Percentiles rank a stretch among this genome's conserved stretches.
Evolutionary conservation across 2,113 vertebrate species (phyloP).

Genomic region (Anser cygnoides): DNA sequence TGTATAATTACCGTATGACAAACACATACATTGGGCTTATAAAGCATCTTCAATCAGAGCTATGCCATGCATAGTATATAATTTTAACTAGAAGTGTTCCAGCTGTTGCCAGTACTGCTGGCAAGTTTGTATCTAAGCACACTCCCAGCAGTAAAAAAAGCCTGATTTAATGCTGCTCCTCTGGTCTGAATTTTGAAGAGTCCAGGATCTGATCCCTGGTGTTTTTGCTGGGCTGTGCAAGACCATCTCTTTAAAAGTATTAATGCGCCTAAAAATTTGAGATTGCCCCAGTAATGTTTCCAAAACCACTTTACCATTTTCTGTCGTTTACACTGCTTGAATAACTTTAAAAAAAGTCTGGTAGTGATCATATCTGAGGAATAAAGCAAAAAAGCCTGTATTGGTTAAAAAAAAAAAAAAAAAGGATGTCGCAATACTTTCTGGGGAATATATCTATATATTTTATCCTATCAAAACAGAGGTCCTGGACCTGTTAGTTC

Average conservation of each 20-base stretch:
- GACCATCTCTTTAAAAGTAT: background rate
- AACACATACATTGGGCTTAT: constrained; percentile 32
- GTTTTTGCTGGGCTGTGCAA: background rate
- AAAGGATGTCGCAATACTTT: background rate
- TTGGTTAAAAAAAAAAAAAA: background rate
- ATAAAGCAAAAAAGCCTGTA: background rate
- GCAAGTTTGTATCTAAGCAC: constrained; percentile 2
- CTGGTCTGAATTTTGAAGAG: background rate
- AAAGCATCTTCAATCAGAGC: constrained; percentile 45
- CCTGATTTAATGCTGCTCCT: background rate
- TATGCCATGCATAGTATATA: background rate
- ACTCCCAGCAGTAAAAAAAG: background rate
- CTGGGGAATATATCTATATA: background rate
- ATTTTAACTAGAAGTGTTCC: constrained; percentile 48
- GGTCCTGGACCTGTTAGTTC: background rate
- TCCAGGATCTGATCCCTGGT: background rate
- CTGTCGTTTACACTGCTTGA: background rate
- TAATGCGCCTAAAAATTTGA: background rate
- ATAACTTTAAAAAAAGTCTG: background rate
- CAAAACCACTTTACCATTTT: background rate
- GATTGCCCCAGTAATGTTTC: background rate
- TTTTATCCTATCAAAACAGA: background rate
- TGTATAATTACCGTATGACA: constrained; percentile 55
- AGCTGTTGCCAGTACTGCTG: constrained; percentile 45
- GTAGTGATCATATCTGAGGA: background rate